Base-by-base conservation (phyloP, 2,888 invertebrate genomes). In the Hedya salicella region DNA sequence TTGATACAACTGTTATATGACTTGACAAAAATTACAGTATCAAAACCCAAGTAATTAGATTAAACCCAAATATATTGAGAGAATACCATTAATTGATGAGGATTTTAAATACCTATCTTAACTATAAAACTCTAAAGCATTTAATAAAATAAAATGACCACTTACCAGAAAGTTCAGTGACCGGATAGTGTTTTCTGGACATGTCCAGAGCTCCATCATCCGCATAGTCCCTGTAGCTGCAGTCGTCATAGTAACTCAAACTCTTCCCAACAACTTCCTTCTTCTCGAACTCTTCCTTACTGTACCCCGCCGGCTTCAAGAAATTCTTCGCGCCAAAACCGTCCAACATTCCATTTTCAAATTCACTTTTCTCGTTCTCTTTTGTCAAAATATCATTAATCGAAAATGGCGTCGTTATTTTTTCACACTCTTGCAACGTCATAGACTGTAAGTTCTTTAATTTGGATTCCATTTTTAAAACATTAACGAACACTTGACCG, bases 311-410 rank as follows among this genome's bases (percentile, higher is more conserved):
- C 44, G 79, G 74, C 67, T 75, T 76, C 69, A 87, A 77, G 80
- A 84, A 89, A 72, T 81, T 82, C 78, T 88, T 88, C 85, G 80
- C 88, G 83, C 88, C 88, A 80, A 86, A 90, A 80, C 76, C 76
- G 56, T 71, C 53, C 17, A 86, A 88, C 83, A 82, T 86, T 82
- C 83, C 84, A 83, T 86, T 86, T 78, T 89, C 89, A 80, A 88
- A 88, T 70, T 87, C 85, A 74, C 85, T 90, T 80, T 86, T 91
- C 68, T 90, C 91, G 59, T 89, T 91, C 78, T 92, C 93, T 71
- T 89, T 91, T n/a, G 94, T 94, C 77, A 95, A 84, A 80, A 95
- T 95, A 76, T 95, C 95, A 75, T 95, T 95, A 62, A 95, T 95
- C 9, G 95, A 95, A 85, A 95, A 95, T 39, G 95, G 95, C 9